Evolutionary conservation across 2,797 vertebrate species (phyloP).

Genomic region (Momotus momota): DNA sequence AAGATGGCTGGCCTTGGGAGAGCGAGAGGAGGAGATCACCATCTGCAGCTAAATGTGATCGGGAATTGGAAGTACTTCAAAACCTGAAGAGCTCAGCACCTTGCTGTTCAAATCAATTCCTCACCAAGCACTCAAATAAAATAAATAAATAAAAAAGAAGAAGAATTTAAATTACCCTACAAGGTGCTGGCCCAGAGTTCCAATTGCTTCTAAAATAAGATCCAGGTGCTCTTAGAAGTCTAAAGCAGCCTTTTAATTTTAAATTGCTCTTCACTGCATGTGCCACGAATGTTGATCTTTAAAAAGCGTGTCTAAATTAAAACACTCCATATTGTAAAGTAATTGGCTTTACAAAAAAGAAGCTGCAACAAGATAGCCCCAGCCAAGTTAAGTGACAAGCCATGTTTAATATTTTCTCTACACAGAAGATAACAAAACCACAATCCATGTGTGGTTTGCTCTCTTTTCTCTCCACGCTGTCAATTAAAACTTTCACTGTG

Average conservation of each 20-base stretch:
- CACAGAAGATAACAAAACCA: background rate
- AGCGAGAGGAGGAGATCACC: constrained; percentile 13
- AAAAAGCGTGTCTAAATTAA: background rate
- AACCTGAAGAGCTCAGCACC: constrained; percentile 26
- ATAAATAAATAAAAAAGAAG: constrained; percentile 41
- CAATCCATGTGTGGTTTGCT: background rate
- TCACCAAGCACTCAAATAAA: constrained; percentile 57
- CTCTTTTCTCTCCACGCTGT: background rate
- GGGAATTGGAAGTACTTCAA: constrained; percentile 61
- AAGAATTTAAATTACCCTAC: constrained; percentile 64
- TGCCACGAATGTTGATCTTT: constrained; percentile 34
- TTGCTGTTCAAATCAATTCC: constrained; percentile 46
- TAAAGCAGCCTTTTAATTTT: constrained; percentile 61
- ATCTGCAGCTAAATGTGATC: constrained; percentile 26
- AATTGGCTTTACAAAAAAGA: background rate
- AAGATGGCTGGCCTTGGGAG: constrained; percentile 16
- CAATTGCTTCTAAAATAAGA: constrained; percentile 78
- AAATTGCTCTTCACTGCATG: constrained; percentile 49
- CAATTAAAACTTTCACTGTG: background rate
- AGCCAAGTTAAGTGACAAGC: background rate
- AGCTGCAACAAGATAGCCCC: background rate
- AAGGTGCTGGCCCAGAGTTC: constrained; percentile 45
- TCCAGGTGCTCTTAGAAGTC: constrained; percentile 70
- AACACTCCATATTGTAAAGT: background rate
- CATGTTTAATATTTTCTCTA: background rate